Evolutionary conservation across 2,797 vertebrate species (phyloP), one percentile per base, ranked within the genome.

Genomic region (Periparus ater): DNA sequence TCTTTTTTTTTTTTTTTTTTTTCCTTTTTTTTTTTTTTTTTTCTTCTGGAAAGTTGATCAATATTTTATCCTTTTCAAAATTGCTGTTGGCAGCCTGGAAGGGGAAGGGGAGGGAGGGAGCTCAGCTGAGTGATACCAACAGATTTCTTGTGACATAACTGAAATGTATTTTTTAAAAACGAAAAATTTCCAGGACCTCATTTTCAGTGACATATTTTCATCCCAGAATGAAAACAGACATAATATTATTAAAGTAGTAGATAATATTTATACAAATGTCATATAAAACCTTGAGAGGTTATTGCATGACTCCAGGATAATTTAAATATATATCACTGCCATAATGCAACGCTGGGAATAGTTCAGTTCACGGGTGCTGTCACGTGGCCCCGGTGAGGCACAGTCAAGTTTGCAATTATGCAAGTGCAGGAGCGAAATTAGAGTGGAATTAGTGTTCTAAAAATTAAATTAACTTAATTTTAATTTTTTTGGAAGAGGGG

Each of bases 31-130:
- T 23, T 20, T 57, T 40, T 45, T 40, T 61, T 29, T 22, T 19
- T 26, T 21, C 30, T 55, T 15, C 45, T 68, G 51, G 82, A 65
- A 93, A 84, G 76, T 89, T 91, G 85, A 94, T 92, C 83, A 75
- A 70, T 96, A 94, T 86, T 83, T 95, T 94, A 84, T 93, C 34
- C 67, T 92, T 92, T 84, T 86, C 47, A 68, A 91, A 92, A 85
- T 75, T 86, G 58, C 88, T 81, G 38, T 45, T 89, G 84, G 87
- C 84, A 78, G 91, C 62, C 19, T 53, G 62, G 34, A n/a, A 76
- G 67, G 60, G 47, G 61, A 71, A 78, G 54, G 72, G 82, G 48
- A 58, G 71, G 65, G 65, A 71, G 84, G 47, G 54, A 82, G 23
- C 68, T 63, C 9, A 5, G 45, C 70, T 77, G 71, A 90, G 82